Conservation (phyloP, 2,113 vertebrate species). For the Proteles cristata region DNA sequence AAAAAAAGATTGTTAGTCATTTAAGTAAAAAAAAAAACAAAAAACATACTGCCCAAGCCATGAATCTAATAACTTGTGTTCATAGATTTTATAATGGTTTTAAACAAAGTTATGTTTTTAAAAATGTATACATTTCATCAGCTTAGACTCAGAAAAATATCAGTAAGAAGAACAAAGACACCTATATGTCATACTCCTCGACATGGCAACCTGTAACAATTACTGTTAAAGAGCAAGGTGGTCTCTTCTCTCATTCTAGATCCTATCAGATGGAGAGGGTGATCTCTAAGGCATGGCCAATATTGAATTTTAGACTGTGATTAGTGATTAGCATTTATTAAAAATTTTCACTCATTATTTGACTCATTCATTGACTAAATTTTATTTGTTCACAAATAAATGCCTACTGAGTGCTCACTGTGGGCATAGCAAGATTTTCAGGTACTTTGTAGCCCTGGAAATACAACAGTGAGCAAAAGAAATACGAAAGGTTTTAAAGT, state of each 20-base stretch:
- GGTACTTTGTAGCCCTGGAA: not conserved
- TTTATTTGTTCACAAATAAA: not conserved
- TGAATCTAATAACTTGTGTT: not conserved
- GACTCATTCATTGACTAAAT: not conserved
- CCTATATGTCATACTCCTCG: not conserved
- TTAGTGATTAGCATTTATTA: not conserved
- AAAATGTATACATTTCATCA: not conserved
- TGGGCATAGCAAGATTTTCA: not conserved
- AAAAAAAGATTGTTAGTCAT: not conserved
- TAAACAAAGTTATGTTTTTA: not conserved
- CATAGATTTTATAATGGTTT: not conserved
- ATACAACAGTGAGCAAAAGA: not conserved
- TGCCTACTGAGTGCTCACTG: not conserved
- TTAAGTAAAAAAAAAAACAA: conserved; percentile 10
- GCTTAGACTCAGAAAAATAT: conserved; percentile 51
- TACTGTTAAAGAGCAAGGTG: not conserved
- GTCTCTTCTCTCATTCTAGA: not conserved
- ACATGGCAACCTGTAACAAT: not conserved
- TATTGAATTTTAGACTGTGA: not conserved
- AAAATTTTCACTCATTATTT: not conserved
- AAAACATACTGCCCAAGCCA: not conserved
- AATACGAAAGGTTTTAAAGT: not conserved
- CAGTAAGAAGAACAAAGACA: not conserved
- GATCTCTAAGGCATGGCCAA: not conserved
- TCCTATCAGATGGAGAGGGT: not conserved